Base-by-base conservation (phyloP, 64 coral and sea anemone species). In the Montipora foliosa region DNA sequence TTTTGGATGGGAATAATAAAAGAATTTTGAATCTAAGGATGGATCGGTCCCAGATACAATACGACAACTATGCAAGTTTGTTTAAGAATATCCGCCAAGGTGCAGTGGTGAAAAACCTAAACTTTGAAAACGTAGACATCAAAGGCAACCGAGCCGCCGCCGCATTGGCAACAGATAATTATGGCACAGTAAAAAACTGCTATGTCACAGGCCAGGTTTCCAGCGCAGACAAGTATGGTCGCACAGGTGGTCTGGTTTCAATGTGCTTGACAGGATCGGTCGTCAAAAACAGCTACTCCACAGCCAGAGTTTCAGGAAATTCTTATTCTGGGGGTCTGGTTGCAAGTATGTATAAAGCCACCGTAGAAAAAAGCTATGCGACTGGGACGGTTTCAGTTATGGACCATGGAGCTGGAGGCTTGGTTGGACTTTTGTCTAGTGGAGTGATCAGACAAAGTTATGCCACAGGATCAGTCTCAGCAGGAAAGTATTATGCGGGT, bases 1-100 rank as follows among this genome's bases (percentile, higher is more conserved):
- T 14, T 77, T 77, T 77, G 44, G 75, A 77, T 77, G 75, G 75
- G 44, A 77, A 77, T 45, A 77, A 77, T 77, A 77, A 77, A 77
- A 77, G 45, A 11, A 77, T 77, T 17, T 45, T 77, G 47, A 47
- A 77, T 77, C 44, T 77, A 45, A 77, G 44, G 9, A 77, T 77
- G 6, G 75, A 49, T 77, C 12, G 44, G 75, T 46, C 75, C 4
- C 75, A 49, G 25, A 45, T 77, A 15, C 25, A 44, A 45, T 45
- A 45, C 44, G 25, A 77, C 25, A 16, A 5, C 1, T 8, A 77
- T 44, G 13, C 75, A 47, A 45, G 75, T 8, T 77, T 77, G 75
- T 77, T 77, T 77, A 0, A 0, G 1, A 0, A 0, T 14, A 77
- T 77, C 45, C 25, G 3, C 25, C 25, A 12, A 77, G 11, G 0